These are phyloP conservation scores for Artemia sinica DNA, from an alignment of 2,888 invertebrate genomes.

Conservation along the genomic window DNA sequence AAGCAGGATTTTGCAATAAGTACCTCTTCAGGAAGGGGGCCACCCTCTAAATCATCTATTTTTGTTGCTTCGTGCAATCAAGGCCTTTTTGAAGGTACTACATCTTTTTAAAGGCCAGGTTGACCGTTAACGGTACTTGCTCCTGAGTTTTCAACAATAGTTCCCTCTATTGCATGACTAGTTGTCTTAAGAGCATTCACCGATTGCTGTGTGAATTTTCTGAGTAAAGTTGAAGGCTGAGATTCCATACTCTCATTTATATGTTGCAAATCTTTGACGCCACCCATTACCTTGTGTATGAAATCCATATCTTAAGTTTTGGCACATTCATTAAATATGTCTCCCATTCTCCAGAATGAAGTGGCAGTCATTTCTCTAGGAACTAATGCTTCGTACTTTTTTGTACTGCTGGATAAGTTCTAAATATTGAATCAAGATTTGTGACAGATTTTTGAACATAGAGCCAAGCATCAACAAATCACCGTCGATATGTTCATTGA, in stretches of 20 bases:
- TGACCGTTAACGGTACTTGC: too few species aligned
- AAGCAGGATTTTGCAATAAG: neutral
- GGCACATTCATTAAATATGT: neutral
- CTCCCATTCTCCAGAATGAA: slow-evolving; percentile 76
- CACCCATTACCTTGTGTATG: neutral
- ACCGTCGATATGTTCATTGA: too few species aligned
- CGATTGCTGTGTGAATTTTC: neutral
- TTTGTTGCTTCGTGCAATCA: slow-evolving; percentile 1
- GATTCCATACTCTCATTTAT: neutral
- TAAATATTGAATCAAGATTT: slow-evolving; percentile 95
- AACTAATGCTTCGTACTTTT: slow-evolving; percentile 87
- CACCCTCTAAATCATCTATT: neutral
- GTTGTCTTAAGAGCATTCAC: slow-evolving; percentile 1
- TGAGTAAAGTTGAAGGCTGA: neutral
- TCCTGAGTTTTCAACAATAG: too few species aligned
- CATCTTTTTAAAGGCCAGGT: too few species aligned
- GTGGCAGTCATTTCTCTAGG: slow-evolving; percentile 85
- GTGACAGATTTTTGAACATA: too few species aligned
- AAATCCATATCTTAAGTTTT: slow-evolving; percentile 3
- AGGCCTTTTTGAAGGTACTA: too few species aligned
- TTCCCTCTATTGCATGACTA: too few species aligned
- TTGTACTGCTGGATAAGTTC: slow-evolving; percentile 95
- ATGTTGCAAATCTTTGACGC: neutral
- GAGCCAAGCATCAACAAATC: too few species aligned
- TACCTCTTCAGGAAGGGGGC: neutral